Evolutionary conservation across 2,797 vertebrate species (phyloP).

Genomic region (Galaxias olidus): DNA sequence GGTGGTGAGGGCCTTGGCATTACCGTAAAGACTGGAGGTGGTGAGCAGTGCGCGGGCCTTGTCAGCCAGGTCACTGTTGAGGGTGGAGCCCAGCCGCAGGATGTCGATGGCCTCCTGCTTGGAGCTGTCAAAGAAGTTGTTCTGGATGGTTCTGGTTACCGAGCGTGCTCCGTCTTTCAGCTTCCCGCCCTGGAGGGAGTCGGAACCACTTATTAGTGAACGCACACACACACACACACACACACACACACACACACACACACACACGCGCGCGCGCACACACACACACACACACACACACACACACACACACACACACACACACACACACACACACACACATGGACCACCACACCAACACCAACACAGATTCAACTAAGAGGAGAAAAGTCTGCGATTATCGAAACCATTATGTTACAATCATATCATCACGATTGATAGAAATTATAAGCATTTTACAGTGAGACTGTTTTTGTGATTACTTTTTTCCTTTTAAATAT

Average conservation of each 20-base stretch:
- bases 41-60: slow-evolving; percentile 97
- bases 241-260: background rate
- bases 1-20: slow-evolving; percentile 29
- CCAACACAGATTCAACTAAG: too few species aligned
- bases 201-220: background rate
- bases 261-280: background rate
- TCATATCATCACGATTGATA: too few species aligned
- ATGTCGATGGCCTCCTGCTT: slow-evolving; percentile 99
- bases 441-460: too few species aligned
- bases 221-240: slow-evolving; percentile 17
- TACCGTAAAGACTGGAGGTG: slow-evolving; percentile 96
- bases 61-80: slow-evolving; percentile 98
- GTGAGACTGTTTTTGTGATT: too few species aligned
- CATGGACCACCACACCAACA: too few species aligned
- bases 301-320: background rate
- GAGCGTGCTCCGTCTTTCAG: slow-evolving; percentile 98
- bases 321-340: too few species aligned
- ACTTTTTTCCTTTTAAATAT: too few species aligned
- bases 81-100: slow-evolving; percentile 93
- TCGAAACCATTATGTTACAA: too few species aligned
- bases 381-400: too few species aligned
- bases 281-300: background rate
- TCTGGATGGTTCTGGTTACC: slow-evolving; percentile 98
- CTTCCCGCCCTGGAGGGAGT: slow-evolving; percentile 86
- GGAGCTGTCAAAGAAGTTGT: slow-evolving; percentile 99